These are phyloP conservation scores for Endomychus coccineus DNA, from an alignment of 2,888 invertebrate species.

Conservation along the genomic window DNA sequence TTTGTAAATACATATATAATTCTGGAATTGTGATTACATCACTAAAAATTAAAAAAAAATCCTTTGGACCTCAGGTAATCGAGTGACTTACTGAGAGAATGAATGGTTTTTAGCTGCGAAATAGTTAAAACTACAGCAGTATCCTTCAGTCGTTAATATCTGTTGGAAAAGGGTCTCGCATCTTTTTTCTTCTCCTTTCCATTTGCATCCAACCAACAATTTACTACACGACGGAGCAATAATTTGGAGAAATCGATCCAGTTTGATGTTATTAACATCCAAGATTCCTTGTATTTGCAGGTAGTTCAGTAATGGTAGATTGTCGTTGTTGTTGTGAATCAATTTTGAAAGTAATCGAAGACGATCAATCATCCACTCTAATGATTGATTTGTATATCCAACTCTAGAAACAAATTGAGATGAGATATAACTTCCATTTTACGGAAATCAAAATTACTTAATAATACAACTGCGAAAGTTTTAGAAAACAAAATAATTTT, in stretches of 20 bases:
- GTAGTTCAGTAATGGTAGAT: too few species aligned
- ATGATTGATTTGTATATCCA: too few species aligned
- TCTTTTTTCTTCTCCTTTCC: constrained; percentile 33
- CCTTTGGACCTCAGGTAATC: constrained; percentile 32
- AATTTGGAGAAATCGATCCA: constrained; percentile 16
- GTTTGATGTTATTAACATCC: constrained; percentile 11
- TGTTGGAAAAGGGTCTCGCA: constrained; percentile 33
- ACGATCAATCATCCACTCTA: too few species aligned
- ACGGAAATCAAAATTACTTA: too few species aligned
- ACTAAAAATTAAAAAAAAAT: constrained; percentile 49
- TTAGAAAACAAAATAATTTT: too few species aligned
- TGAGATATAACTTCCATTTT: too few species aligned
- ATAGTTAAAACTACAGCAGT: constrained; percentile 62
- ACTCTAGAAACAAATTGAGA: too few species aligned
- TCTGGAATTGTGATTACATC: constrained; percentile 16
- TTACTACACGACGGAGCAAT: constrained; percentile 29
- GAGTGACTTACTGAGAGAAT: constrained; percentile 29
- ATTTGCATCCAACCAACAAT: constrained; percentile 30
- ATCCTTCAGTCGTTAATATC: constrained; percentile 34
- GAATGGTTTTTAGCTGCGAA: constrained; percentile 41
- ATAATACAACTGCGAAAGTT: too few species aligned
- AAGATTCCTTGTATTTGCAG: neutral
- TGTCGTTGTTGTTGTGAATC: too few species aligned
- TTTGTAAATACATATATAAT: too few species aligned
- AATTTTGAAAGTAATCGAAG: too few species aligned